Evolutionary conservation across 2,888 invertebrate genomes (phyloP).

Genomic region (Drosophila demipolita): DNA sequence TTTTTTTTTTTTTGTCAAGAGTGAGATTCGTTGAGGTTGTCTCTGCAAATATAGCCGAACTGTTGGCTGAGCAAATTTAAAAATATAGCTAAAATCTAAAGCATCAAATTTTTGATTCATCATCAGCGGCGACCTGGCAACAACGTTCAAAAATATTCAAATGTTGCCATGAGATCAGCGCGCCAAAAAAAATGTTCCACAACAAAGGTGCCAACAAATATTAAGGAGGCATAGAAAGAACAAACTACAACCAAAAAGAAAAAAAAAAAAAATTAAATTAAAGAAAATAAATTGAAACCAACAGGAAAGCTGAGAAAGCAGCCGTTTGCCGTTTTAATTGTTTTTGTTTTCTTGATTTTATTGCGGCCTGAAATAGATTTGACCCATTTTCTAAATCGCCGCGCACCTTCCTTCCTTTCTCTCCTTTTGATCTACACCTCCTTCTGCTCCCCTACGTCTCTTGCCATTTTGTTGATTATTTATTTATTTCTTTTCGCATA

Average conservation of each 20-base stretch:
- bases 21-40: slow-evolving; percentile 4
- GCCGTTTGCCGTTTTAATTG: slow-evolving; percentile 50
- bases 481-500: slow-evolving; percentile 18
- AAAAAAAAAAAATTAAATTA: neutral
- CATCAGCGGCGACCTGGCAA: slow-evolving; percentile 48
- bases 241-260: slow-evolving; percentile 19
- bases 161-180: slow-evolving; percentile 58
- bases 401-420: slow-evolving; percentile 57
- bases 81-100: no score
- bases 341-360: slow-evolving; percentile 15
- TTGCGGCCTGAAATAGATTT: slow-evolving; percentile 69
- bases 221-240: slow-evolving; percentile 39
- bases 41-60: slow-evolving; percentile 17
- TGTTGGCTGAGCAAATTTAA: neutral
- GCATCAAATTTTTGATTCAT: neutral
- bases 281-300: slow-evolving; percentile 13
- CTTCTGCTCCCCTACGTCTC: slow-evolving; percentile 19
- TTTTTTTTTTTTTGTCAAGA: neutral
- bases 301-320: slow-evolving; percentile 38
- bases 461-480: slow-evolving; percentile 1
- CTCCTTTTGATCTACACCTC: slow-evolving; percentile 36
- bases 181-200: slow-evolving; percentile 67
- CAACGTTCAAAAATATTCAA: slow-evolving; percentile 20
- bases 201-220: slow-evolving; percentile 53
- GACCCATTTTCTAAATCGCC: slow-evolving; percentile 66